Conservation (phyloP, 2,888 invertebrate genomes). For the Tanytarsus gracilentus region DNA sequence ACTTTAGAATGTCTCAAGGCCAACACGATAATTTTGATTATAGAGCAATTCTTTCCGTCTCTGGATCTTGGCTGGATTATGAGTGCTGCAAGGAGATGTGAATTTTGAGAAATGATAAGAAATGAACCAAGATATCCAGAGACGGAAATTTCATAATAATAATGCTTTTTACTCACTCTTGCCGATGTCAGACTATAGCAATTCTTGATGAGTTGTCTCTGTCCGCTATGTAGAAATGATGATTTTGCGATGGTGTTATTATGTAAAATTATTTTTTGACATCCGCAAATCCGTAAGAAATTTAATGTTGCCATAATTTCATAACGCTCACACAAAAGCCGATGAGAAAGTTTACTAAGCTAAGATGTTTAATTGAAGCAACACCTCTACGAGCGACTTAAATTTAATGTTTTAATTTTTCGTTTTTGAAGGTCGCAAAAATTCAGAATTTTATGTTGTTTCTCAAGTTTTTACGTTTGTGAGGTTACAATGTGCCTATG, state of each 20-base stretch:
- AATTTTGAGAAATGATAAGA: constrained; percentile 2
- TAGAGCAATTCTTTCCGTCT: too few relatives aligned
- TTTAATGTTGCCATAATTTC: constrained; percentile 1
- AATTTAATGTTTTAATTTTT: too few relatives aligned
- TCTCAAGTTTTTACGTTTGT: too few relatives aligned
- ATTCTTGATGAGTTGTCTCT: neutral
- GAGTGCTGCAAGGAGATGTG: too few relatives aligned
- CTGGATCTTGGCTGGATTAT: too few relatives aligned
- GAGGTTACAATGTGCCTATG: too few relatives aligned
- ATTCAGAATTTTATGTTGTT: too few relatives aligned
- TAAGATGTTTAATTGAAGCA: too few relatives aligned
- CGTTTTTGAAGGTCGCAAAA: too few relatives aligned
- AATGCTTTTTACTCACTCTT: neutral
- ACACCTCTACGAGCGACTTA: too few relatives aligned
- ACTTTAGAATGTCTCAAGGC: neutral
- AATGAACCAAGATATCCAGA: constrained; percentile 8
- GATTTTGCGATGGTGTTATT: neutral
- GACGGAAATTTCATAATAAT: neutral
- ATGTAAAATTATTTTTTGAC: constrained; percentile 10
- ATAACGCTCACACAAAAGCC: neutral
- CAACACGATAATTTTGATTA: too few relatives aligned
- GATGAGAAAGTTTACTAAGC: too few relatives aligned
- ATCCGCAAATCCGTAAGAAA: neutral
- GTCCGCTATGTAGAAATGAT: neutral
- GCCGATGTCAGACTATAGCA: neutral